Conservation (phyloP, 1,140 invertebrate genomes). For the Probaryconus sp. region DNA sequence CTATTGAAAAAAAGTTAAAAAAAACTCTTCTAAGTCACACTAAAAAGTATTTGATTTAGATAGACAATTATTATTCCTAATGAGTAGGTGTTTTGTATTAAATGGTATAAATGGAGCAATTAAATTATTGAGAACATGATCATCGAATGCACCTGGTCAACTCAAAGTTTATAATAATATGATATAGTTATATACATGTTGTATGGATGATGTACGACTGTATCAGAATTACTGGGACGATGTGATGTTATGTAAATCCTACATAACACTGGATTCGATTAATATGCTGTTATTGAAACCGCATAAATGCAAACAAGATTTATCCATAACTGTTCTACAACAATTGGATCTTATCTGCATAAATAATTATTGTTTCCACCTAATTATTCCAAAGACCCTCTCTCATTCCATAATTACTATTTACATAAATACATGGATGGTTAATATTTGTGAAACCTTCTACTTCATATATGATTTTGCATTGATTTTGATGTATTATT, state of each 20-base stretch:
- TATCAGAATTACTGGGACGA: constrained; percentile 31
- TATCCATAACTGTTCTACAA: constrained; percentile 45
- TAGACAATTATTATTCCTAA: constrained; percentile 3
- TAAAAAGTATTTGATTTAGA: constrained; percentile 1
- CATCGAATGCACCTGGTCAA: constrained; percentile 16
- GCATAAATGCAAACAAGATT: constrained; percentile 52
- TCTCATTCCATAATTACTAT: constrained; percentile 34
- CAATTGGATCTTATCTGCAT: constrained; percentile 46
- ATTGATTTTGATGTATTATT: no score
- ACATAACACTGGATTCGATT: constrained; percentile 44
- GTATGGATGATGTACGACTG: constrained; percentile 44
- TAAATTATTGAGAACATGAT: constrained; percentile 12
- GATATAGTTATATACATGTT: constrained; percentile 27
- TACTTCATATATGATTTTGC: no score
- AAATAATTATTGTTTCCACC: constrained; percentile 46
- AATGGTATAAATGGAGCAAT: not conserved
- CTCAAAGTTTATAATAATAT: constrained; percentile 38
- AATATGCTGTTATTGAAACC: constrained; percentile 54
- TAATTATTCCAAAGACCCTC: constrained; percentile 41
- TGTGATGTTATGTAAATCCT: constrained; percentile 48
- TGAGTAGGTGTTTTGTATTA: constrained; percentile 1
- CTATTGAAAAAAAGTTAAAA: no score
- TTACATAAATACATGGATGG: constrained; percentile 24
- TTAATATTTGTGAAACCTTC: no score
- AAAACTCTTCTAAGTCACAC: no score